phyloP scores from a whole-genome alignment of 2,888 invertebrate genomes.

The Oxyteleia sp. region DNA sequence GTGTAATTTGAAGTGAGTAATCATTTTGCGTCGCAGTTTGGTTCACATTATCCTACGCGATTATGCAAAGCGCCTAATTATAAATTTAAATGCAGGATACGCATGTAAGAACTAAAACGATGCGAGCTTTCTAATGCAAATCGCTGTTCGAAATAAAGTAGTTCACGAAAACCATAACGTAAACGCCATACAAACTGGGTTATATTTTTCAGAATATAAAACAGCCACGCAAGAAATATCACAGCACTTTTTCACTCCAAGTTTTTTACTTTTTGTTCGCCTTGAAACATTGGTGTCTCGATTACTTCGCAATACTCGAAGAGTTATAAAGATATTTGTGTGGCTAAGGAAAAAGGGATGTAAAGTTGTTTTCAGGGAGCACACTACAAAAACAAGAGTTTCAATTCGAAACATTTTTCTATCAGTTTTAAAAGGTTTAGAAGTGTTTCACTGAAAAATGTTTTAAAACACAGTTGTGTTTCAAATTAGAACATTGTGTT shows the following conservation, averaged over 20 bases:
- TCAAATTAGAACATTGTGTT: too few relatives aligned
- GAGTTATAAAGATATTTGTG: background rate
- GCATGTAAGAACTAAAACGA: conserved; percentile 27
- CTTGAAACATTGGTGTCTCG: background rate
- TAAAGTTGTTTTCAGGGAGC: background rate
- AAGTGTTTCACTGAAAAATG: too few relatives aligned
- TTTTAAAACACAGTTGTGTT: too few relatives aligned
- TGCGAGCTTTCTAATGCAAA: conserved; percentile 57
- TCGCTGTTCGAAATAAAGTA: conserved; percentile 34
- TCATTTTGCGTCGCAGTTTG: conserved; percentile 26
- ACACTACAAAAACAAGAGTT: too few relatives aligned
- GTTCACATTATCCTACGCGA: conserved; percentile 17
- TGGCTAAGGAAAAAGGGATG: background rate
- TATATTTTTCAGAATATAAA: conserved; percentile 38
- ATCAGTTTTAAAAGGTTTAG: too few relatives aligned
- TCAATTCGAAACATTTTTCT: too few relatives aligned
- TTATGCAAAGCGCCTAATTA: conserved; percentile 46
- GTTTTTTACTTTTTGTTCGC: conserved; percentile 1
- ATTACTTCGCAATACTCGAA: background rate
- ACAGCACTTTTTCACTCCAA: conserved; percentile 17
- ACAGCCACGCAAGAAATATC: conserved; percentile 34
- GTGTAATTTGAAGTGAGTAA: background rate
- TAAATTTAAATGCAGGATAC: conserved; percentile 41
- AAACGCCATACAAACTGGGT: conserved; percentile 30
- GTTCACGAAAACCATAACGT: conserved; percentile 24